Evolutionary conservation across 2,797 vertebrate species (phyloP).

Genomic region (Sebastes hopkinsi): DNA sequence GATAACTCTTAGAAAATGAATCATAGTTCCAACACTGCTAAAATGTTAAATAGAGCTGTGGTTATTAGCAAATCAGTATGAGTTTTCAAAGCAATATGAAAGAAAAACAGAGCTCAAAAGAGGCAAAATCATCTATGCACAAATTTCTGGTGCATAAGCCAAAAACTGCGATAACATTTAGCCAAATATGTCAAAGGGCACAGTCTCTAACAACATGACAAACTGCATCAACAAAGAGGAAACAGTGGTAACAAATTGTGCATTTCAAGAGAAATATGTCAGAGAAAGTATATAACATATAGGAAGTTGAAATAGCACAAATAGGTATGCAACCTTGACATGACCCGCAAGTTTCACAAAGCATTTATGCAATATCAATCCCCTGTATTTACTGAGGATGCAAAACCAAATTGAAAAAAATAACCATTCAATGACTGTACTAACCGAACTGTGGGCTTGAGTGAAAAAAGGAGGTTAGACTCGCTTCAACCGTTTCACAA

Average conservation of each 20-base stretch:
- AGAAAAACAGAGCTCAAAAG: neutral
- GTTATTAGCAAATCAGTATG: neutral
- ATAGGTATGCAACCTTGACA: neutral
- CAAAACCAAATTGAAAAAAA: too few species aligned
- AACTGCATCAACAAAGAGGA: neutral
- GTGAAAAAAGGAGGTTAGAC: too few species aligned
- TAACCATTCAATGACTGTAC: too few species aligned
- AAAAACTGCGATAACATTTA: neutral
- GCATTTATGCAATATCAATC: neutral
- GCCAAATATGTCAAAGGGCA: neutral
- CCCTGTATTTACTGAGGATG: neutral
- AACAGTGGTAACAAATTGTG: neutral
- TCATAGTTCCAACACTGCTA: neutral
- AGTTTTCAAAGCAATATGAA: neutral
- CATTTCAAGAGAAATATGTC: neutral
- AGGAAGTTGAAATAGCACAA: neutral
- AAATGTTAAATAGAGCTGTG: neutral
- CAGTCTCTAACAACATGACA: neutral
- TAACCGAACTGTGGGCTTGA: too few species aligned
- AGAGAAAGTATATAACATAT: neutral
- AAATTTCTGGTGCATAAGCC: neutral
- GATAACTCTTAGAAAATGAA: neutral
- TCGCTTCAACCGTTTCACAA: too few species aligned
- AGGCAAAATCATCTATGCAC: neutral
- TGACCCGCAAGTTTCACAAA: neutral